Conservation (phyloP, 35 echinoderm and acorn worm genomes). For the Eucidaris tribuloides region DNA sequence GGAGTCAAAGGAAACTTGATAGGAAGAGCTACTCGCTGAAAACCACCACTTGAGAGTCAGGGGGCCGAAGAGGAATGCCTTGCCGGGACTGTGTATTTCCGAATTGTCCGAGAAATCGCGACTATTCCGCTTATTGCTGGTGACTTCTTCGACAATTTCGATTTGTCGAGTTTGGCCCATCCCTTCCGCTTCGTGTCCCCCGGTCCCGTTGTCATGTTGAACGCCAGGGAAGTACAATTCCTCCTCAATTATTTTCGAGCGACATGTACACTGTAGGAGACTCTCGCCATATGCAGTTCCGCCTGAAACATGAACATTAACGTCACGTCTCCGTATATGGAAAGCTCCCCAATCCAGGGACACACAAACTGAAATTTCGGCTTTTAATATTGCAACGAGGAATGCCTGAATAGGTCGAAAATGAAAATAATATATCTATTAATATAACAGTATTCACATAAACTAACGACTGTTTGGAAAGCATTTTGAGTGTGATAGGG, state of each 20-base stretch:
- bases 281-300: background rate
- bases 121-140: slow-evolving; percentile 18
- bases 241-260: background rate
- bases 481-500: too few relatives aligned
- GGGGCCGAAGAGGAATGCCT: background rate
- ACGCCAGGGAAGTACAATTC: background rate
- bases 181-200: slow-evolving; percentile 41
- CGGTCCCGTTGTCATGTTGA: slow-evolving; percentile 76
- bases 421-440: too few relatives aligned
- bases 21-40: background rate
- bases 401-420: too few relatives aligned
- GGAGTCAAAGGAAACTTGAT: slow-evolving; percentile 10
- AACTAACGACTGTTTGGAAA: too few relatives aligned
- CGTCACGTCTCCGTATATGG: too few relatives aligned
- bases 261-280: background rate
- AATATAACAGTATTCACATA: too few relatives aligned
- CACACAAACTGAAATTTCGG: too few relatives aligned
- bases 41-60: background rate
- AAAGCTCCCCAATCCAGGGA: too few relatives aligned
- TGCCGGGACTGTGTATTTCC: slow-evolving; percentile 15
- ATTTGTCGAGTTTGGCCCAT: slow-evolving; percentile 51
- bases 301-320: background rate
- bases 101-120: slow-evolving; percentile 11
- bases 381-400: too few relatives aligned
- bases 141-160: slow-evolving; percentile 9